Conservation (phyloP, 2,113 vertebrate species). For the Rattus rattus region DNA sequence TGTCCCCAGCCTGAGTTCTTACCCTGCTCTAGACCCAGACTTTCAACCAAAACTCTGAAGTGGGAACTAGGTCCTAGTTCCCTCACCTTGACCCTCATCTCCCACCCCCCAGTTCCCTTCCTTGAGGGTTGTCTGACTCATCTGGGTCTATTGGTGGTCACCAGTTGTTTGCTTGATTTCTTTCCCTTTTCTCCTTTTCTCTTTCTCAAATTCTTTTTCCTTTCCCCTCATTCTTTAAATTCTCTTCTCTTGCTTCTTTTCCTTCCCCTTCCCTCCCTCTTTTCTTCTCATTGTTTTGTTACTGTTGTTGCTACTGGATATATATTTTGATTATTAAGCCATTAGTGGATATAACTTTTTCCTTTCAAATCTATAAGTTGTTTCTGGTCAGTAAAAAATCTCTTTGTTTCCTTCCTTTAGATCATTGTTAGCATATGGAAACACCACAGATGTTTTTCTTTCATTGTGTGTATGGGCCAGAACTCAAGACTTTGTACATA, state of each 20-base stretch:
- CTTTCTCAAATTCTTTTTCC: not conserved
- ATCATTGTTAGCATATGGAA: not conserved
- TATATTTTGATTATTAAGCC: not conserved
- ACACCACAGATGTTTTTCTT: not conserved
- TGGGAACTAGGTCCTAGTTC: not conserved
- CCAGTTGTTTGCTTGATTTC: not conserved
- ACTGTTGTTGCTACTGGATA: not conserved
- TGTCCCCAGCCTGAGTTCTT: not conserved
- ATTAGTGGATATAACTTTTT: not conserved
- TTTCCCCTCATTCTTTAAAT: not conserved
- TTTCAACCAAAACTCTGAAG: not conserved
- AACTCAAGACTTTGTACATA: not conserved
- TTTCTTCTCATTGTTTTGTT: not conserved
- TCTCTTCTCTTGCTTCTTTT: not conserved
- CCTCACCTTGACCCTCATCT: not conserved
- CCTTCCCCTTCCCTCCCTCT: not conserved
- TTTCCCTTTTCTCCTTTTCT: not conserved
- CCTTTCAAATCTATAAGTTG: not conserved
- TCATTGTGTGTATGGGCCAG: not conserved
- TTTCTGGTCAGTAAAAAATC: not conserved
- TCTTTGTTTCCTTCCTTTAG: not conserved
- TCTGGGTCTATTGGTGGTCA: not conserved
- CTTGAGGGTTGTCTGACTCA: too few relatives aligned
- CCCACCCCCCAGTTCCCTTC: not conserved
- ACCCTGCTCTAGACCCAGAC: not conserved